These are phyloP conservation scores for Sitobion miscanthi DNA, from an alignment of 1,140 invertebrate species.

Conservation along the genomic window DNA sequence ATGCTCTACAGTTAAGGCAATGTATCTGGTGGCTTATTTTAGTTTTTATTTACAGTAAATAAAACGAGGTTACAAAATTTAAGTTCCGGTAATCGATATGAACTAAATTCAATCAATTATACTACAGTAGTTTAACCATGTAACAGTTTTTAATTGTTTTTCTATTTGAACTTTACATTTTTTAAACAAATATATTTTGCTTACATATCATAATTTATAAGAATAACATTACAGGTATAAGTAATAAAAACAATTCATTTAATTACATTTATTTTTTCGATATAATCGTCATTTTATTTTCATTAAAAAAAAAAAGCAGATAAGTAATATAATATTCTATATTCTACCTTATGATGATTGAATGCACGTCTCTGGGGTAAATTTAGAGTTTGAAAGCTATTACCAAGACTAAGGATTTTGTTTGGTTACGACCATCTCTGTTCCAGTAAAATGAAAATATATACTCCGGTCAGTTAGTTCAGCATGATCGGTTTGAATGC, in stretches of 20 bases:
- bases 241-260: no score
- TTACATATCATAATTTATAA: neutral
- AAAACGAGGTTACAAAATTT: no score
- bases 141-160: neutral
- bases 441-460: neutral
- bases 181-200: neutral
- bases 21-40: neutral
- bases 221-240: neutral
- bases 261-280: no score
- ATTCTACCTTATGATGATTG: neutral
- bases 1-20: neutral
- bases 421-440: neutral
- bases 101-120: neutral
- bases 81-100: neutral
- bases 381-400: slow-evolving; percentile 15
- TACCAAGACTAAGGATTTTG: neutral
- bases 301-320: neutral
- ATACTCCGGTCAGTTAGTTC: slow-evolving; percentile 5
- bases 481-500: neutral
- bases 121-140: neutral
- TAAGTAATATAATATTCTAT: neutral
- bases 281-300: neutral
- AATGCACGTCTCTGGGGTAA: neutral
- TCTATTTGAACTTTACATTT: neutral
- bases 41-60: neutral